Percentiles rank a stretch among this genome's conserved stretches.
These are phyloP conservation scores for Benthochromis sp. DNA, from an alignment of 2,113 vertebrate species.

Conservation along the genomic window DNA sequence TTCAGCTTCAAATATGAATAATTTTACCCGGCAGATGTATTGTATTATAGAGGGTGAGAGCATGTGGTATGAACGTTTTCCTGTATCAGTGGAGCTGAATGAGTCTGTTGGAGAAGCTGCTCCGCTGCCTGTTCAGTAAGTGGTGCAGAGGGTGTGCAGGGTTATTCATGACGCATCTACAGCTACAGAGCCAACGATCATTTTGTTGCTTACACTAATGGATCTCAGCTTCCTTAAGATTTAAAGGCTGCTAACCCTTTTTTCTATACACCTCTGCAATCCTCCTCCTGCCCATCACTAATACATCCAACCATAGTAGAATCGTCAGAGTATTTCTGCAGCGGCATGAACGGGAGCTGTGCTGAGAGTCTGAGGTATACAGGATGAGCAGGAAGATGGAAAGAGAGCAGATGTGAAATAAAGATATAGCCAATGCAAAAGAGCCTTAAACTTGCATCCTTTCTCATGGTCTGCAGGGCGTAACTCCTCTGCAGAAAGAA, in stretches of 20 bases:
- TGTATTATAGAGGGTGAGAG: not conserved
- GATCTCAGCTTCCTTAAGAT: not conserved
- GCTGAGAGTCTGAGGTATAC: not conserved
- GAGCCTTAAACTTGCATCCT: not conserved
- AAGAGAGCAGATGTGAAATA: rapidly evolving
- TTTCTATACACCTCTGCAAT: not conserved
- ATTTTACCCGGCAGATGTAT: not conserved
- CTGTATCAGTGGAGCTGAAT: not conserved
- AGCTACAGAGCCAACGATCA: not conserved
- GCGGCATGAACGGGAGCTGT: not conserved
- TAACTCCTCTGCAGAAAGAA: not conserved
- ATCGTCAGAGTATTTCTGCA: not conserved
- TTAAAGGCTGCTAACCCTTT: not conserved
- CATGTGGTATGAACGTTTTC: not conserved
- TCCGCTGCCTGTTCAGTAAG: not conserved
- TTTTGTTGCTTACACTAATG: not conserved
- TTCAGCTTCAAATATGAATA: not conserved
- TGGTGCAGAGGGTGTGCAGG: not conserved
- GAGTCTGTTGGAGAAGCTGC: not conserved
- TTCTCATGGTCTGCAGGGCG: not conserved
- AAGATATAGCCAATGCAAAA: not conserved
- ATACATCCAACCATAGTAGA: not conserved
- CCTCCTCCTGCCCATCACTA: not conserved
- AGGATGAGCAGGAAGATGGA: not conserved
- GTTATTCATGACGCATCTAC: not conserved